Conservation (phyloP, 2,113 vertebrate genomes). For the Bagarius yarrelli region DNA sequence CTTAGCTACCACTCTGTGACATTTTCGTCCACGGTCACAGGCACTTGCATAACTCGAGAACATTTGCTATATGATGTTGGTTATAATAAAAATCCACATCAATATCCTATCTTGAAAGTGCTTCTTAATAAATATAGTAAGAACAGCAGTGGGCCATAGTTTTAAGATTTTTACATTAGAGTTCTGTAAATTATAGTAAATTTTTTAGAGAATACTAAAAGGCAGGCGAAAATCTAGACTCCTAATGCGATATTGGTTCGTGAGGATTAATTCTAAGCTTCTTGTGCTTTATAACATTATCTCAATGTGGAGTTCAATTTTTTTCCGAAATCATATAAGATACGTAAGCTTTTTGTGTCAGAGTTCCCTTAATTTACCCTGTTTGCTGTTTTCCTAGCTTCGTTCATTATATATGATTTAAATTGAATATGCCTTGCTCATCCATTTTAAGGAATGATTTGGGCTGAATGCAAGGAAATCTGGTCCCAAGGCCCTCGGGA, state of each 20-base stretch:
- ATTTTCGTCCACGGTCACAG: neutral
- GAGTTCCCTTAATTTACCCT: constrained; percentile 18
- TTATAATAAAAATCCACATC: constrained; percentile 16
- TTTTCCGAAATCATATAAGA: neutral
- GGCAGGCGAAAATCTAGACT: neutral
- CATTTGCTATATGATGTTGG: constrained; percentile 26
- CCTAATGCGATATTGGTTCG: neutral
- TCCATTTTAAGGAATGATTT: constrained; percentile 86
- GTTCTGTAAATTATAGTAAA: neutral
- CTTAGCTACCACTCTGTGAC: neutral
- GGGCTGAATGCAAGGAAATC: constrained; percentile 93
- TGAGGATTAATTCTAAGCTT: neutral
- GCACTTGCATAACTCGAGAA: constrained; percentile 26
- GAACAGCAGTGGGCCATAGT: constrained; percentile 8
- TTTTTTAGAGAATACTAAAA: neutral
- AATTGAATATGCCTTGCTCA: neutral
- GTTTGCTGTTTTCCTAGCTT: neutral
- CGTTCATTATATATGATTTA: neutral
- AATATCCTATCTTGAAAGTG: neutral
- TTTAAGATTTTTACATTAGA: neutral
- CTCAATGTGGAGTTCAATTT: neutral
- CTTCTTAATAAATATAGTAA: neutral
- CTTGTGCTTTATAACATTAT: constrained; percentile 2
- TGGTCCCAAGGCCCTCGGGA: constrained; percentile 92
- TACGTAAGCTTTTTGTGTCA: neutral